Base-by-base conservation (phyloP, 2,797 vertebrate genomes). In the Acanthis flammea region DNA sequence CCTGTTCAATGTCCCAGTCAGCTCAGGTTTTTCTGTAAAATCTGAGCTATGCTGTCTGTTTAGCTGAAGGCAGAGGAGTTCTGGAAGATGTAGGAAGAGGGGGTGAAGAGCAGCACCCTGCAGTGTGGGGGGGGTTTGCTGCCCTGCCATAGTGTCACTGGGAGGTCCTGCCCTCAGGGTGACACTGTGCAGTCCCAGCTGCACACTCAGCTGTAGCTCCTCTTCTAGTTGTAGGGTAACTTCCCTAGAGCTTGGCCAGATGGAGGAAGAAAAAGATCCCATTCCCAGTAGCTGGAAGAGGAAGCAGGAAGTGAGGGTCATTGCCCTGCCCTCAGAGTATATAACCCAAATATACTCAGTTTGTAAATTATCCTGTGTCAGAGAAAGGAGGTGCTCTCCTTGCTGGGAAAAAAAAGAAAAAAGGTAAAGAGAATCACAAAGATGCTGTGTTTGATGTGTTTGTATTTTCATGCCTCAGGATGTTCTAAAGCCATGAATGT, bases 91-190 rank as follows among this genome's bases (percentile, higher is more conserved):
- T 11, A 33, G 77, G 37, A 35, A 71, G 39, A 31, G 5, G 28
- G 15, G 15, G 1, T 48, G 28, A 33, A 60, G 28, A 23, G 15
- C 5, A 2, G 10, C 7, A 4, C n/a, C 2, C 0, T 42, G 68
- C 14, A 15, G 5, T 5, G 11, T 35, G n/a, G 15, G 77, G 27
- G 21, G 45, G 23, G 19, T 47, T 74, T 45, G 28, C 42, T 75
- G 45, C 45, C 75, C 12, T 51, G 41, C 37, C 45, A 0, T 50
- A 6, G 9, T n/a, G 30, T 60, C n/a, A 18, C 41, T 27, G 13
- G 10, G 7, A 47, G 54, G 22, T 45, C 25, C 18, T 61, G 24
- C 24, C 2, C 41, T 68, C 33, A 42, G 22, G n/a, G 12, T 39
- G 17, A 4, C 70, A 3, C 17, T 17, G 3, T 74, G 73, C 30